Evolutionary conservation across 2,113 vertebrate species (phyloP).

Genomic region (Pterocles burchelli): DNA sequence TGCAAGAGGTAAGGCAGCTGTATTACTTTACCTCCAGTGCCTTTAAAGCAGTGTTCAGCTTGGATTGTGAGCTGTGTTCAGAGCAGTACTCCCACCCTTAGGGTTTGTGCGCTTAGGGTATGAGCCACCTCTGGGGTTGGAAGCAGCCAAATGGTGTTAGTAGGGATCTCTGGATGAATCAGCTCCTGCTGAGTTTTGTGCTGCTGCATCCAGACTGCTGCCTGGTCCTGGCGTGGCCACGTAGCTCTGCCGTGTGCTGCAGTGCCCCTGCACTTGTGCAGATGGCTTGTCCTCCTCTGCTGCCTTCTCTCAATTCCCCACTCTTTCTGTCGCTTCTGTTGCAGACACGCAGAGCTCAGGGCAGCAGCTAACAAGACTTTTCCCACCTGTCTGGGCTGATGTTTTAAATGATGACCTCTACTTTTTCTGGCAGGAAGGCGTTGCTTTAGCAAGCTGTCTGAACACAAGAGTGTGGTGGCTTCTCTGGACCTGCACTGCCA

Average conservation of each 20-base stretch:
- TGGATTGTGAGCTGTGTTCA: fast-evolving
- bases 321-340: background rate
- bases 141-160: background rate
- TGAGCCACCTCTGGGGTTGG: background rate
- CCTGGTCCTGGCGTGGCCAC: background rate
- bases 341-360: fast-evolving
- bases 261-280: background rate
- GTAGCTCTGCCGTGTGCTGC: background rate
- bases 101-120: background rate
- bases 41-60: background rate
- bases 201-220: background rate
- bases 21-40: background rate
- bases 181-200: background rate
- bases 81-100: background rate
- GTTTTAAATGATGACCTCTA: background rate
- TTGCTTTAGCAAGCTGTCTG: background rate
- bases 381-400: background rate
- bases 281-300: background rate
- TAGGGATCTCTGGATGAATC: background rate
- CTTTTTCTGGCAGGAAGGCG: background rate
- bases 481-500: background rate
- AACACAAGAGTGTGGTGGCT: background rate
- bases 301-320: background rate
- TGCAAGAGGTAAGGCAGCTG: background rate
- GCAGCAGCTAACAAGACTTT: background rate